Evolutionary conservation across 2,888 invertebrate genomes (phyloP).

Genomic region (Fragum sueziense): DNA sequence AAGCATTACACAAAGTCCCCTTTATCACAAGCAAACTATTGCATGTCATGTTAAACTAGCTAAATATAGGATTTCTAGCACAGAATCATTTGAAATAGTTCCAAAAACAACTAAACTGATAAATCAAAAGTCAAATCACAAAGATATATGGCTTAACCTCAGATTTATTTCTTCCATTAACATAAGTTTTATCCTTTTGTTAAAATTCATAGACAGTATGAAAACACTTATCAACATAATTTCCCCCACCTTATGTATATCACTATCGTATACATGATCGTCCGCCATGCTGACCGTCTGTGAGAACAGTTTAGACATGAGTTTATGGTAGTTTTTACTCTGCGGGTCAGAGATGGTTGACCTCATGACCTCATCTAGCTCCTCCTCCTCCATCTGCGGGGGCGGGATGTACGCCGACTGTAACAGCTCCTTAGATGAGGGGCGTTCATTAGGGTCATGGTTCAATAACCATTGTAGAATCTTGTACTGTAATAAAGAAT

Average conservation of each 20-base stretch:
- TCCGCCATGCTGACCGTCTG: conserved; percentile 86
- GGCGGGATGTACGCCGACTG: conserved; percentile 93
- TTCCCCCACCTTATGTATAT: conserved; percentile 81
- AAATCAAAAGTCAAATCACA: too few relatives aligned
- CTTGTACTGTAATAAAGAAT: conserved; percentile 65
- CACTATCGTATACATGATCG: conserved; percentile 92
- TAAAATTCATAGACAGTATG: too few relatives aligned
- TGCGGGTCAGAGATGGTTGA: conserved; percentile 92
- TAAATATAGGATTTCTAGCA: too few relatives aligned
- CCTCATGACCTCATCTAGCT: conserved; percentile 89
- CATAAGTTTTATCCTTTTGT: too few relatives aligned
- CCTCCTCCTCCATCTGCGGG: conserved; percentile 91
- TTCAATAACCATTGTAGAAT: conserved; percentile 88
- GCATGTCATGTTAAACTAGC: too few relatives aligned
- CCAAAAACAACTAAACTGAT: too few relatives aligned
- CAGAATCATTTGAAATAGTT: too few relatives aligned
- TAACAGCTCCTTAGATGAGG: conserved; percentile 92
- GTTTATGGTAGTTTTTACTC: conserved; percentile 88
- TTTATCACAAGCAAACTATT: too few relatives aligned
- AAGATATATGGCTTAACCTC: too few relatives aligned
- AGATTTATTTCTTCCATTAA: too few relatives aligned
- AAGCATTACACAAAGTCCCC: too few relatives aligned
- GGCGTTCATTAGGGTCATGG: conserved; percentile 92
- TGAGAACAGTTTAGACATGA: conserved; percentile 82
- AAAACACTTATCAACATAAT: too few relatives aligned